phyloP scores from a whole-genome alignment of 2,888 invertebrate genomes.

The Quadroppia sp. region DNA sequence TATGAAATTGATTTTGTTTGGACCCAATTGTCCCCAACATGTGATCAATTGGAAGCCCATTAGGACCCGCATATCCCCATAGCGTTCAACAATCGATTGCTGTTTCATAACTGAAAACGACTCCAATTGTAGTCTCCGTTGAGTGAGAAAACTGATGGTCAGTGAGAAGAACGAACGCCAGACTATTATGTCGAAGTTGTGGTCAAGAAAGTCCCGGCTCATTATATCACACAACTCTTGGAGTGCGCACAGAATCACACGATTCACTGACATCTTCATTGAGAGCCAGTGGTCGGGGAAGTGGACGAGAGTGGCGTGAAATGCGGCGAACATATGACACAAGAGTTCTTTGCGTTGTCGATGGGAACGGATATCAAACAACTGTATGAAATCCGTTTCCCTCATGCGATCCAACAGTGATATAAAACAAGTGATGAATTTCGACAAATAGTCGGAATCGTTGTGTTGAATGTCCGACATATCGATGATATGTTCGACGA shows the following conservation, averaged over 20 bases:
- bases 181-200: conserved; percentile 63
- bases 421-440: conserved; percentile 63
- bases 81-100: conserved; percentile 70
- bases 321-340: conserved; percentile 72
- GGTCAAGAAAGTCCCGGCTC: conserved; percentile 66
- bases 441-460: conserved; percentile 32
- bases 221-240: conserved; percentile 84
- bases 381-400: conserved; percentile 76
- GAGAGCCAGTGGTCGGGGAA: conserved; percentile 88
- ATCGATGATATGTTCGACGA: conserved; percentile 43
- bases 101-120: conserved; percentile 74
- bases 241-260: conserved; percentile 68
- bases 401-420: conserved; percentile 79
- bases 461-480: conserved; percentile 21
- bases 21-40: conserved; percentile 81
- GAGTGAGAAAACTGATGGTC: conserved; percentile 73
- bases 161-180: conserved; percentile 60
- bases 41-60: conserved; percentile 88
- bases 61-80: conserved; percentile 83
- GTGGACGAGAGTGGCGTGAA: conserved; percentile 71
- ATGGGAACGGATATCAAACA: conserved; percentile 72
- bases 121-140: conserved; percentile 73
- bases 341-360: conserved; percentile 81
- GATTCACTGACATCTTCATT: conserved; percentile 78
- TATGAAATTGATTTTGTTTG: conserved; percentile 62